phyloP scores from a whole-genome alignment of 2,888 invertebrate genomes.

The Scaptomyza tumidula region DNA sequence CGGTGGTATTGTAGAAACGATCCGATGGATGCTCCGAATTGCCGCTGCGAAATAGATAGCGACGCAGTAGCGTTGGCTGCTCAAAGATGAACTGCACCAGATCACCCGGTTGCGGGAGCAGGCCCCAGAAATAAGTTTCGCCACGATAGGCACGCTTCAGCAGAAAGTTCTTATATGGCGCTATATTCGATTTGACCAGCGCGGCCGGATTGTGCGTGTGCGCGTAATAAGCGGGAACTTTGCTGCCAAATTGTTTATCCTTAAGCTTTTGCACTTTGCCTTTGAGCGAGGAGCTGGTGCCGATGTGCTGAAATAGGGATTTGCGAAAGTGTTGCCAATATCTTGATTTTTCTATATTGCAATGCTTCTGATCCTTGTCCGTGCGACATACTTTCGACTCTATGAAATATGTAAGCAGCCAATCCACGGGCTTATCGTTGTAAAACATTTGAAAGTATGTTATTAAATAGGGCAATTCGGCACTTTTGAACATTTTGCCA shows the following conservation, averaged over 20 bases:
- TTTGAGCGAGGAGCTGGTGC: constrained; percentile 96
- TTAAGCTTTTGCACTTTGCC: constrained; percentile 98
- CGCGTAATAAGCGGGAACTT: constrained; percentile 90
- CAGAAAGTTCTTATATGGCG: constrained; percentile 91
- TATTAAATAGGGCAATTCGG: constrained; percentile 93
- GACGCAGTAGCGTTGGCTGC: constrained; percentile 86
- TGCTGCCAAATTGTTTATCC: constrained; percentile 94
- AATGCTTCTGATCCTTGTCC: constrained; percentile 93
- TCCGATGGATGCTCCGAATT: constrained; percentile 95
- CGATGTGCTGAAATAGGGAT: constrained; percentile 97
- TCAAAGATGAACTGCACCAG: constrained; percentile 91
- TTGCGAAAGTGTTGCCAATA: constrained; percentile 95
- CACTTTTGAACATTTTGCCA: constrained; percentile 95
- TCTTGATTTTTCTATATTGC: constrained; percentile 90
- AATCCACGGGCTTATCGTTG: constrained; percentile 98
- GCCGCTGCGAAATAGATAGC: constrained; percentile 93
- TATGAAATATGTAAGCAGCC: constrained; percentile 95
- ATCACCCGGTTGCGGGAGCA: constrained; percentile 93
- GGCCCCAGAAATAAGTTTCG: constrained; percentile 95
- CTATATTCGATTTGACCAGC: constrained; percentile 89
- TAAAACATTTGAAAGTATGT: constrained; percentile 98
- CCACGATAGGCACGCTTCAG: constrained; percentile 93
- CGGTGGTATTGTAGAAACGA: constrained; percentile 93
- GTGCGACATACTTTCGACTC: constrained; percentile 95
- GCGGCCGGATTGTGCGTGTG: constrained; percentile 91